Evolutionary conservation across 2,113 vertebrate species (phyloP).

Genomic region (Gambusia holbrooki): DNA sequence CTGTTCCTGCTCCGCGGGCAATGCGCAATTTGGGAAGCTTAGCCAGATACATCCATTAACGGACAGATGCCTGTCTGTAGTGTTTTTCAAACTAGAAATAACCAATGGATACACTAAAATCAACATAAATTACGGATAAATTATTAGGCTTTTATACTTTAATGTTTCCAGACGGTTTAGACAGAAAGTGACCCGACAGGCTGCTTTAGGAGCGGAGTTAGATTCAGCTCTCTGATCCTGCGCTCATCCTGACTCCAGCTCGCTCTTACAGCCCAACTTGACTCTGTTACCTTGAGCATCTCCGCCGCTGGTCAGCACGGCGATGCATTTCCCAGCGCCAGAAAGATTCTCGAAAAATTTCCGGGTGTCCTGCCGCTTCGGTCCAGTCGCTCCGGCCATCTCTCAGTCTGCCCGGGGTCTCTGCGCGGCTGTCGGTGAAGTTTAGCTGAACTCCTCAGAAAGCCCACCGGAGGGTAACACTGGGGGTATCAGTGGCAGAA

Average conservation of each 20-base stretch:
- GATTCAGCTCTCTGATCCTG: background rate
- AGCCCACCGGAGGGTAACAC: background rate
- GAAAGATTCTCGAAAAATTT: conserved; percentile 91
- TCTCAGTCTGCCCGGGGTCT: background rate
- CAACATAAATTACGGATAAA: background rate
- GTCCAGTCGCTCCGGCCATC: conserved; percentile 52
- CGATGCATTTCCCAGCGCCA: conserved; percentile 89
- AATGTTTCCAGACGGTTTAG: background rate
- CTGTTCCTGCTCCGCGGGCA: background rate
- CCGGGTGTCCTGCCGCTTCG: conserved; percentile 76
- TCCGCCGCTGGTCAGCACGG: conserved; percentile 92
- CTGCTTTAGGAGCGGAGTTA: background rate
- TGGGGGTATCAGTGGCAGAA: background rate
- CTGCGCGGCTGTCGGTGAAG: background rate
- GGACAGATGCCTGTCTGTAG: background rate
- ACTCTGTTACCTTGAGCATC: conserved; percentile 90
- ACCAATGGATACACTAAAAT: background rate
- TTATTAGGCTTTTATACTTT: background rate
- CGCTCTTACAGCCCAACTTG: background rate
- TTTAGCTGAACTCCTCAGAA: background rate
- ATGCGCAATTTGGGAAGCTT: background rate
- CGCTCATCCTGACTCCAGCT: background rate
- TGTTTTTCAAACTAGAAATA: background rate
- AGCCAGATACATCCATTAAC: conserved; percentile 6
- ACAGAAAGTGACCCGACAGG: background rate